Base-by-base conservation (phyloP, 2,888 invertebrate genomes). In the Busseola fusca region DNA sequence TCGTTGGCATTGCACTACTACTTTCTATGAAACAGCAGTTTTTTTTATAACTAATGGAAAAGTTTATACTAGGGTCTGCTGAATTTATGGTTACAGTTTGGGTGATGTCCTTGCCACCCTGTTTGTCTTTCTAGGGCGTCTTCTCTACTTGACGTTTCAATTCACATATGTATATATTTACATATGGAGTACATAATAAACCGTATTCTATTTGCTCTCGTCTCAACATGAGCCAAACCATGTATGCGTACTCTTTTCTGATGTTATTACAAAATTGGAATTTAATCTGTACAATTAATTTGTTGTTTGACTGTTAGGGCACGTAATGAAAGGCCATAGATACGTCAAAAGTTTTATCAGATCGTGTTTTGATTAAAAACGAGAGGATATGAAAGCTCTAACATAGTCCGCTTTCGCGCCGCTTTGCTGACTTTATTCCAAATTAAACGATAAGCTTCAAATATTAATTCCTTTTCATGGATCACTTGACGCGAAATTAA, bases 401-500 rank as follows among this genome's bases (percentile, higher is more conserved):
- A 56, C 37, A 25, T 72, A 70, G 80, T 57, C 68, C 74, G n/a
- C 25, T 12, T 75, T 48, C 64, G 76, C 48, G 42, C 21, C 76
- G 80, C 74, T 58, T 37, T 30, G 25, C 25, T 69, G 74, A 27
- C 18, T 72, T 40, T 40, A 66, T 80, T 67, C 34, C 30, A 58
- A 67, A 72, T 76, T 76, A 59, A 75, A 10, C 42, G 75, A 79
- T 79, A 77, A 76, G 72, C 63, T 42, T 30, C 40, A 40, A 40
- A 1, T n/a, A 50, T 50, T 50, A 50, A 69, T 80, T 64, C 25
- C 7, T 54, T 72, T 69, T 65, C 56, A 79, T 69, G 79, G 76
- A 72, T 77, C 67, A 37, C 34, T 79, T 57, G 40, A 27, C 40
- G 48, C 40, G 57, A 74, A 74, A 85, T 77, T 83, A 76, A 74